phyloP scores from a whole-genome alignment of 1,140 invertebrate species.

The Schlechtendalia chinensis region DNA sequence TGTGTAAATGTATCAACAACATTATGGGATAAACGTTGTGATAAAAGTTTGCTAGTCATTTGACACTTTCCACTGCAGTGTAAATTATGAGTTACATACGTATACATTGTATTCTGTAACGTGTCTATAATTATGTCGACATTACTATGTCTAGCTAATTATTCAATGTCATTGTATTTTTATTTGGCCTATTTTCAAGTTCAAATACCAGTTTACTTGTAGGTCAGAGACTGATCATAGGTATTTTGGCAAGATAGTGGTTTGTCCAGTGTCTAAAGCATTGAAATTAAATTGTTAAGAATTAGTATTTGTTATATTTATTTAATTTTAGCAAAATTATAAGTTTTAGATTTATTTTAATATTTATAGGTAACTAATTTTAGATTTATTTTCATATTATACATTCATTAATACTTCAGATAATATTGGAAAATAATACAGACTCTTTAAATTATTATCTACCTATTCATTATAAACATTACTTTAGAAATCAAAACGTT shows the following conservation, averaged over 20 bases:
- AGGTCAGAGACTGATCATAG: not conserved
- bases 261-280: not conserved
- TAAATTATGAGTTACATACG: not conserved
- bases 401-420: too few relatives aligned
- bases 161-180: slow-evolving; percentile 21
- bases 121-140: not conserved
- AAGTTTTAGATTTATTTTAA: too few relatives aligned
- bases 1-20: not conserved
- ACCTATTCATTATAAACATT: too few relatives aligned
- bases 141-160: not conserved
- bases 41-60: not conserved
- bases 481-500: too few relatives aligned
- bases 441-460: too few relatives aligned
- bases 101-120: not conserved
- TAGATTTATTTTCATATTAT: too few relatives aligned
- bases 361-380: too few relatives aligned
- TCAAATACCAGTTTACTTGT: slow-evolving; percentile 25
- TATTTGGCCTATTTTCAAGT: slow-evolving; percentile 31
- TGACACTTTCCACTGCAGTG: not conserved
- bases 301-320: not conserved
- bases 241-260: not conserved
- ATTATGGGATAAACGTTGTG: not conserved
- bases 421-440: too few relatives aligned
- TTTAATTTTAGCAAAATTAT: not conserved
- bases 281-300: not conserved